Evolutionary conservation across 2,797 vertebrate species (phyloP).

Genomic region (Pseudotriccus pelzelni): DNA sequence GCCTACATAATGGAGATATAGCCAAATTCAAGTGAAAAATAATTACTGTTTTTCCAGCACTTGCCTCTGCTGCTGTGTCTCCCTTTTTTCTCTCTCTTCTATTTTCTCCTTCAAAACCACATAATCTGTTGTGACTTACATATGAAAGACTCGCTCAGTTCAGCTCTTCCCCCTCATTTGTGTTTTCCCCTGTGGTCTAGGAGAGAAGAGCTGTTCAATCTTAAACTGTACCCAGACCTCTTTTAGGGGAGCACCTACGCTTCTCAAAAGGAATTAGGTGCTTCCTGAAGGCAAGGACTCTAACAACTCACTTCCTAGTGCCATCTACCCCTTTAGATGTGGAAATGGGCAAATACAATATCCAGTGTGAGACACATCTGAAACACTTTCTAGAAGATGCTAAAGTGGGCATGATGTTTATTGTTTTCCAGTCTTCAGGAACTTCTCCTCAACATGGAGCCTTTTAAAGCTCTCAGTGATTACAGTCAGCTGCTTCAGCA

Average conservation of each 20-base stretch:
- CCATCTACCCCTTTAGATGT: background rate
- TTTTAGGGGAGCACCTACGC: background rate
- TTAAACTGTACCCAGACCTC: background rate
- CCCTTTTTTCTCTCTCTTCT: background rate
- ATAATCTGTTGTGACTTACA: background rate
- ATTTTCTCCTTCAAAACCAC: background rate
- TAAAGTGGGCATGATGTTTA: background rate
- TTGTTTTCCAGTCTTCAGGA: background rate
- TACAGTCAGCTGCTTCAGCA: background rate
- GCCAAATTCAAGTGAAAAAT: conserved; percentile 59
- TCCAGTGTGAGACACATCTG: background rate
- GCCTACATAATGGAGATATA: conserved; percentile 44
- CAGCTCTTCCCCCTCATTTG: background rate
- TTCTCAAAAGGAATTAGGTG: background rate
- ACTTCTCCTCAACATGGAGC: background rate
- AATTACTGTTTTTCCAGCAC: conserved; percentile 47
- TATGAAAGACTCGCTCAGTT: background rate
- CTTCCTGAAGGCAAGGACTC: background rate
- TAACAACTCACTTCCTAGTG: background rate
- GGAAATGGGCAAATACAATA: background rate
- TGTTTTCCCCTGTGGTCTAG: background rate
- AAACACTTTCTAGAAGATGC: background rate
- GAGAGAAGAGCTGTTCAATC: background rate
- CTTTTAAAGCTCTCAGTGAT: background rate
- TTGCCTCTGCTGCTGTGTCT: conserved; percentile 13